Conservation (phyloP, 2,113 vertebrate genomes). For the Protomyctophum bolini region DNA sequence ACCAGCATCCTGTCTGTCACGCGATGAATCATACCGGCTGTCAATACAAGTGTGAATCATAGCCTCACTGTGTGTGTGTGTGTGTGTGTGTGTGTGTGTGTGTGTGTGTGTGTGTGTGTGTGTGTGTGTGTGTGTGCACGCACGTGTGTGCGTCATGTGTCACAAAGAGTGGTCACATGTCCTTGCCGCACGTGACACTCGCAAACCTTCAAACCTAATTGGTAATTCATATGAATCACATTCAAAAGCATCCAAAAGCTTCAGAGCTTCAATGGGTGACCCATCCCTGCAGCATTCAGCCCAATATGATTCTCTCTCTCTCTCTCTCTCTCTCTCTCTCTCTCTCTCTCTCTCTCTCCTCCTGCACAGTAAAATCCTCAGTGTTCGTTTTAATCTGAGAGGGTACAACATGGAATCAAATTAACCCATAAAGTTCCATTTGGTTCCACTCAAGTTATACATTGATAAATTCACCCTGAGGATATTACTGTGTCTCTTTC, state of each 20-base stretch:
- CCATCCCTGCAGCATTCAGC: constrained; percentile 4
- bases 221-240: constrained; percentile 9
- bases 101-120: constrained; percentile 4
- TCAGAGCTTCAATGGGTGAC: constrained; percentile 24
- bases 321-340: background rate
- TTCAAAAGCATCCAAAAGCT: constrained; percentile 3
- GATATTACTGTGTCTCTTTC: background rate
- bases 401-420: too few species aligned
- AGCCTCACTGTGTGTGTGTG: constrained; percentile 14
- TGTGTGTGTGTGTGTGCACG: background rate
- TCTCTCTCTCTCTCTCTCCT: background rate
- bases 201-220: too few species aligned
- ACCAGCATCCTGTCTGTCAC: constrained; percentile 38
- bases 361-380: too few species aligned
- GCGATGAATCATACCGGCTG: constrained; percentile 52
- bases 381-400: too few species aligned
- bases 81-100: constrained; percentile 13
- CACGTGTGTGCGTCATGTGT: constrained; percentile 8
- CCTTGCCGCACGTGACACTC: constrained; percentile 1
- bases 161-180: constrained; percentile 21
- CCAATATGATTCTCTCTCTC: constrained; percentile 29
- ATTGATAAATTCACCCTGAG: too few species aligned
- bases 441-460: too few species aligned
- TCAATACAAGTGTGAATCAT: constrained; percentile 52
- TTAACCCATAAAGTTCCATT: too few species aligned